phyloP scores from a whole-genome alignment of 2,113 vertebrate genomes.

The Toxostoma redivivum region DNA sequence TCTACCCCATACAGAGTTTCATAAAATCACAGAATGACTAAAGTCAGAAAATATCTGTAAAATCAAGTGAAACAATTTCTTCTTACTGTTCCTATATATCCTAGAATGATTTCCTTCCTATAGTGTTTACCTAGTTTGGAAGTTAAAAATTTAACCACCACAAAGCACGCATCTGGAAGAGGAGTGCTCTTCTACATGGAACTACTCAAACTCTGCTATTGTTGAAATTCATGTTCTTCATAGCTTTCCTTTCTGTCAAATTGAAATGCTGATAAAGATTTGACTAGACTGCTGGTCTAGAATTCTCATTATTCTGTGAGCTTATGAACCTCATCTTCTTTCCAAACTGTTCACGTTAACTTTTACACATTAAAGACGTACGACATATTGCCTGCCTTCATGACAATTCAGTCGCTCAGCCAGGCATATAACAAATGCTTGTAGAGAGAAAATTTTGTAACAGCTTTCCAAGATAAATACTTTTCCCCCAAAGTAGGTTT shows the following conservation, averaged over 20 bases:
- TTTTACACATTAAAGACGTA: rapidly evolving
- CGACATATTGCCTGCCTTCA: background rate
- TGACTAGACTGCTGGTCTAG: background rate
- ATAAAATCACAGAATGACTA: background rate
- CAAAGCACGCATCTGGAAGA: background rate
- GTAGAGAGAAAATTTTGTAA: background rate
- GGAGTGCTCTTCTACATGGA: background rate
- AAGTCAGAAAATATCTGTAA: background rate
- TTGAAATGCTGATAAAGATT: background rate
- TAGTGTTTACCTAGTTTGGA: background rate
- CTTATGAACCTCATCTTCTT: background rate
- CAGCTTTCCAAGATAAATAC: background rate
- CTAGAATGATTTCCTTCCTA: background rate
- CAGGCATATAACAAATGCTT: background rate
- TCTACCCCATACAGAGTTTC: background rate
- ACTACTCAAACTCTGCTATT: background rate
- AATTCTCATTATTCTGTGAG: background rate
- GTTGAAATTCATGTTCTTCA: background rate
- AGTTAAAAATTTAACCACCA: background rate
- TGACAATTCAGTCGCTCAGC: background rate
- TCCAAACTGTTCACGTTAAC: background rate
- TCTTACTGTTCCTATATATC: background rate
- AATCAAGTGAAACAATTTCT: background rate
- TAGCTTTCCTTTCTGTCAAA: background rate
- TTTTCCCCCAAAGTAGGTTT: background rate